Evolutionary conservation across 2,888 invertebrate species (phyloP).

Genomic region (Stratiomys singularior): DNA sequence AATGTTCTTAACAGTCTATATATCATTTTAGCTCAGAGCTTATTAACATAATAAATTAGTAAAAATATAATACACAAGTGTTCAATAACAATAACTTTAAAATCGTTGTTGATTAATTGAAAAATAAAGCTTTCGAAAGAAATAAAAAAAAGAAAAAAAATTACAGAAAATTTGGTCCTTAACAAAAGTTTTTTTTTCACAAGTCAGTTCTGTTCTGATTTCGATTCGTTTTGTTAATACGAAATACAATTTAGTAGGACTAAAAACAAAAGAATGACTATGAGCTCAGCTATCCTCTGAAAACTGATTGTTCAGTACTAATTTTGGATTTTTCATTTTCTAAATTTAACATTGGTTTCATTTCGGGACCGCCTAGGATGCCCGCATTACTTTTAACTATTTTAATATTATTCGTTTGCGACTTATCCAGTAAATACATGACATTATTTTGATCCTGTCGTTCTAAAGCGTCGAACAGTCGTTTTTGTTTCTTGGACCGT

Average conservation of each 20-base stretch:
- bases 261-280: slow-evolving; percentile 7
- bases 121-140: not conserved
- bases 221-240: not conserved
- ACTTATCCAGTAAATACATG: slow-evolving; percentile 50
- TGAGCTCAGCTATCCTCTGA: slow-evolving; percentile 28
- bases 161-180: not conserved
- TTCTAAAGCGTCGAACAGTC: slow-evolving; percentile 58
- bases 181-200: not conserved
- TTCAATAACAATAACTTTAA: slow-evolving; percentile 33
- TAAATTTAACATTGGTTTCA: slow-evolving; percentile 47
- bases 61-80: slow-evolving; percentile 28
- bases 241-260: not conserved
- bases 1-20: slow-evolving; percentile 23
- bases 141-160: not conserved
- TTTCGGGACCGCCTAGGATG: slow-evolving; percentile 38
- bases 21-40: slow-evolving; percentile 16
- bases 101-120: not conserved
- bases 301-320: slow-evolving; percentile 29
- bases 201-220: not conserved
- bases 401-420: slow-evolving; percentile 49
- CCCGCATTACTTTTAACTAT: slow-evolving; percentile 49
- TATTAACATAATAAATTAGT: slow-evolving; percentile 44
- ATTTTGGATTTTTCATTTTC: slow-evolving; percentile 35
- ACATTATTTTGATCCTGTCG: slow-evolving; percentile 54
- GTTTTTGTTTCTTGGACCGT: slow-evolving; percentile 71